Conservation (phyloP, 2,888 invertebrate genomes). For the Drosophila affinis region DNA sequence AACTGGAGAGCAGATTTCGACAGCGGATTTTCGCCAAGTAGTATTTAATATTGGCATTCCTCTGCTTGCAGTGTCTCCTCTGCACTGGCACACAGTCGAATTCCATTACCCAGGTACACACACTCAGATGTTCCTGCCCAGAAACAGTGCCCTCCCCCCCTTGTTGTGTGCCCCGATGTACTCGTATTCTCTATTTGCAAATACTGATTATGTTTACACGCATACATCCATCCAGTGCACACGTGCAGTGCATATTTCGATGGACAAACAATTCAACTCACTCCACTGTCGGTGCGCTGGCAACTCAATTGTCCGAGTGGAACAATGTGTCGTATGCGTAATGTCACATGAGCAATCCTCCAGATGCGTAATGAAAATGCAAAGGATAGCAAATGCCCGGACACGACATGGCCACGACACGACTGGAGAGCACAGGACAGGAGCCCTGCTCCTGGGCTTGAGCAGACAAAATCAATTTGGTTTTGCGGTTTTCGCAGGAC, state of each 20-base stretch:
- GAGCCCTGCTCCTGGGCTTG: conserved; percentile 48
- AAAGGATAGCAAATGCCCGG: conserved; percentile 12
- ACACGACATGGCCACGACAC: neutral
- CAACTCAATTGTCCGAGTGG: conserved; percentile 67
- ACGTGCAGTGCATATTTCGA: conserved; percentile 36
- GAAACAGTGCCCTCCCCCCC: neutral
- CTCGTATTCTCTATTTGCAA: conserved; percentile 72
- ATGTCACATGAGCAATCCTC: conserved; percentile 71
- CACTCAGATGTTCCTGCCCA: neutral
- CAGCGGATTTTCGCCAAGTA: neutral
- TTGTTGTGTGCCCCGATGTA: conserved; percentile 35
- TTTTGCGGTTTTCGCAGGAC: conserved; percentile 70
- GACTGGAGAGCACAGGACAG: conserved; percentile 1
- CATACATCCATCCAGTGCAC: conserved; percentile 67
- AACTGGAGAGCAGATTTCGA: conserved; percentile 20
- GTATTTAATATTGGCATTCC: neutral
- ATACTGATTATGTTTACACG: conserved; percentile 82
- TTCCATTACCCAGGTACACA: neutral
- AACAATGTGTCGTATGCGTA: conserved; percentile 75
- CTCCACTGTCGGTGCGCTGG: conserved; percentile 16
- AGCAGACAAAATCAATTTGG: conserved; percentile 79
- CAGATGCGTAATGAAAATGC: conserved; percentile 76
- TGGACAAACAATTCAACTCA: conserved; percentile 73
- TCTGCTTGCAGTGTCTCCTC: no score
- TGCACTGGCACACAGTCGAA: no score